These are phyloP conservation scores for Rhodophaea formosa DNA, from an alignment of 2,888 invertebrate genomes.

Conservation along the genomic window DNA sequence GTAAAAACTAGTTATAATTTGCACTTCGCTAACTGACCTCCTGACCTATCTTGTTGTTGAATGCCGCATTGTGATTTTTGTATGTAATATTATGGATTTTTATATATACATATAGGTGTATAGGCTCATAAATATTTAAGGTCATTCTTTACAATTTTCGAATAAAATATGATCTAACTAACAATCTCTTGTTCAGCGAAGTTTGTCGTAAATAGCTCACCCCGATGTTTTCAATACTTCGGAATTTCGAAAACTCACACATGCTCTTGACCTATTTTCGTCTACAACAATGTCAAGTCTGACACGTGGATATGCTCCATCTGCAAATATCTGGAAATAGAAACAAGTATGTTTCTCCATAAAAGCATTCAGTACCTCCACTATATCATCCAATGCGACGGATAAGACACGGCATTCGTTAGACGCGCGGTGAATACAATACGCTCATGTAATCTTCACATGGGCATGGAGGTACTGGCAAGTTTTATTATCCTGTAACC, in stretches of 20 bases:
- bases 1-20: no score
- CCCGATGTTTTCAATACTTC: conserved; percentile 36
- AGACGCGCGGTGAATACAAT: conserved; percentile 57
- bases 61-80: no score
- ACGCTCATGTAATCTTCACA: conserved; percentile 43
- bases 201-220: conserved; percentile 20
- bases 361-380: conserved; percentile 13
- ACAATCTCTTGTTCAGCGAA: neutral
- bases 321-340: conserved; percentile 34
- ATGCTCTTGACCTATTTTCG: conserved; percentile 47
- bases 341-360: conserved; percentile 6
- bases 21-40: no score
- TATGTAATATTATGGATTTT: neutral
- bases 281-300: conserved; percentile 44
- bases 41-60: no score
- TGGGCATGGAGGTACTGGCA: conserved; percentile 50
- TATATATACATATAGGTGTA: no score
- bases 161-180: neutral
- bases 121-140: neutral
- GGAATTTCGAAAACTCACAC: conserved; percentile 35
- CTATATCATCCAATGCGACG: conserved; percentile 20
- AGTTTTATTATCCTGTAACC: conserved; percentile 54
- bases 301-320: conserved; percentile 44
- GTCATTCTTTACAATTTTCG: conserved; percentile 4
- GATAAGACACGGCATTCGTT: conserved; percentile 31